phyloP scores from a whole-genome alignment of 2,888 invertebrate species.

The Tetragnatha montana region DNA sequence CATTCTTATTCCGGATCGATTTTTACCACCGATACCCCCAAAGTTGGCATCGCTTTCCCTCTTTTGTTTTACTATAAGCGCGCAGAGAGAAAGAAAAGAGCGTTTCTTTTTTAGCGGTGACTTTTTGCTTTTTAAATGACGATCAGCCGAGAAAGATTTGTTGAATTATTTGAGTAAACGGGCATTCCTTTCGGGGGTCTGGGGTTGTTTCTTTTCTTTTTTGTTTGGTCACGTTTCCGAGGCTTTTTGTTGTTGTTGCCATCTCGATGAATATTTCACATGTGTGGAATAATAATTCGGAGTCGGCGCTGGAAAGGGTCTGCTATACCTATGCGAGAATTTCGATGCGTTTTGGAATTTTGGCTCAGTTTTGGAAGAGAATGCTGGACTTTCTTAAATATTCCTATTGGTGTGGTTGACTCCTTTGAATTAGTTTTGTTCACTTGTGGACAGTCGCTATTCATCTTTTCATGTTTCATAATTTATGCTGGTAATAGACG shows the following conservation, averaged over 20 bases:
- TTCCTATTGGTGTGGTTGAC: too few species aligned
- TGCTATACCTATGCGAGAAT: background rate
- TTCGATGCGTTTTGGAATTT: background rate
- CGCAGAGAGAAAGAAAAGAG: background rate
- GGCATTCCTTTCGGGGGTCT: background rate
- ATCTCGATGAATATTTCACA: constrained; percentile 48
- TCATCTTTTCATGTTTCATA: too few species aligned
- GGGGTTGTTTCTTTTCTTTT: constrained; percentile 9
- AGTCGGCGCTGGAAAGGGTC: background rate
- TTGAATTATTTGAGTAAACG: constrained; percentile 57
- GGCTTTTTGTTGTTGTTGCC: background rate
- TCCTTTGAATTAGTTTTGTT: too few species aligned
- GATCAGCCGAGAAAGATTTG: constrained; percentile 56
- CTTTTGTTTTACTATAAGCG: constrained; percentile 52
- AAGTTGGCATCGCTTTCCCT: constrained; percentile 45
- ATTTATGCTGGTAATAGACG: too few species aligned
- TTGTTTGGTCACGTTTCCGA: background rate
- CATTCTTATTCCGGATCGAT: constrained; percentile 50
- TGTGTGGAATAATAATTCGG: constrained; percentile 31
- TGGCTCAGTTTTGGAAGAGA: background rate
- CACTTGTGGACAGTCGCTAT: too few species aligned
- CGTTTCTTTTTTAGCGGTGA: background rate
- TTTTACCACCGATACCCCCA: constrained; percentile 34
- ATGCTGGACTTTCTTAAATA: background rate
- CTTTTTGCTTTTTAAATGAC: constrained; percentile 50